Conservation (phyloP, 2,113 vertebrate species). For the Lonchura striata region DNA sequence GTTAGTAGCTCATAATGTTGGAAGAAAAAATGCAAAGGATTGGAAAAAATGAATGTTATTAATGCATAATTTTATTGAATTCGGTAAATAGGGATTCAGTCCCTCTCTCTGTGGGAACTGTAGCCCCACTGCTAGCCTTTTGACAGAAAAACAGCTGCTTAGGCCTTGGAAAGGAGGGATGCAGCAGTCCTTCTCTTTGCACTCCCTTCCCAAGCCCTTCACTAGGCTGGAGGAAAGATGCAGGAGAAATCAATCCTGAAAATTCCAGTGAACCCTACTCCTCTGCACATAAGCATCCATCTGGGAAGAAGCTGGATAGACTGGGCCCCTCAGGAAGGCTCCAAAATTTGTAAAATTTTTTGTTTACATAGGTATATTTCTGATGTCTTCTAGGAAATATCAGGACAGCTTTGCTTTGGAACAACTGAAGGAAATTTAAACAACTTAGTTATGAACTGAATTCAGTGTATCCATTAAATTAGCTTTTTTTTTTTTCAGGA, state of each 20-base stretch:
- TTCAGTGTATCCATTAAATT: background rate
- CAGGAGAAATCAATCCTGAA: background rate
- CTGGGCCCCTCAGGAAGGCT: background rate
- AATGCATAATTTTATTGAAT: background rate
- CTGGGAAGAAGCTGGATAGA: background rate
- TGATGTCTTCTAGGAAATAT: background rate
- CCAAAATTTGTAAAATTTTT: background rate
- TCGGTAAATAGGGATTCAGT: background rate
- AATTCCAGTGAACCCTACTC: background rate
- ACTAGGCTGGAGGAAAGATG: background rate
- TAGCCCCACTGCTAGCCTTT: accelerated
- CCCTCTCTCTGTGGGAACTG: accelerated
- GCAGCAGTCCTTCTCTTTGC: background rate
- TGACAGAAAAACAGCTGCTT: background rate
- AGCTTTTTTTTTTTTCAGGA: background rate
- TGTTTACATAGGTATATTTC: background rate
- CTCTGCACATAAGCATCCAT: background rate
- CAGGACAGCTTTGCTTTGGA: background rate
- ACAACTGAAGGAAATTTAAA: background rate
- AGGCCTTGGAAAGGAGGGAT: background rate
- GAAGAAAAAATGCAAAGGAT: background rate
- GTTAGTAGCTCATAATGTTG: background rate
- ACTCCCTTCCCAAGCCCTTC: background rate
- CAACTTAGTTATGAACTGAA: background rate
- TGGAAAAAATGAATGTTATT: background rate